These are phyloP conservation scores for Empidonax traillii DNA, from an alignment of 2,113 vertebrate genomes.

Conservation along the genomic window DNA sequence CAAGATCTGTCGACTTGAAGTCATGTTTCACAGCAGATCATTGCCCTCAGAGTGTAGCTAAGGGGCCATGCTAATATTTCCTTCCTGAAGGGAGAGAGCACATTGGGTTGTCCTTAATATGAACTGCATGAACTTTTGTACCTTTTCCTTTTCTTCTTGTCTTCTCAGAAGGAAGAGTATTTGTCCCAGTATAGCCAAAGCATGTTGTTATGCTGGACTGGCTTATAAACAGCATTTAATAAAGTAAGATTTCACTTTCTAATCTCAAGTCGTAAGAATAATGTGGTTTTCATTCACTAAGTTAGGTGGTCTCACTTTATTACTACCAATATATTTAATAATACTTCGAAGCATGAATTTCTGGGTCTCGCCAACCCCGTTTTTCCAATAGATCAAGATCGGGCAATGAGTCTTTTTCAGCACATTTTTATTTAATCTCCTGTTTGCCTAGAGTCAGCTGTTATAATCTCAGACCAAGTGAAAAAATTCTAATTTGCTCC, in stretches of 20 bases:
- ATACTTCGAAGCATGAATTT: not conserved
- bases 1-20: not conserved
- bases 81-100: constrained; percentile 20
- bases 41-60: not conserved
- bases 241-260: constrained; percentile 1
- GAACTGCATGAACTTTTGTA: constrained; percentile 58
- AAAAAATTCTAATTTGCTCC: not conserved
- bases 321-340: not conserved
- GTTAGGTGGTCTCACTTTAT: not conserved
- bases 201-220: not conserved
- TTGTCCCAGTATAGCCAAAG: constrained; percentile 30
- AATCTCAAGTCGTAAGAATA: not conserved
- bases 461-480: not conserved
- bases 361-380: not conserved
- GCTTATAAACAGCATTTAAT: not conserved
- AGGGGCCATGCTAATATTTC: constrained; percentile 33
- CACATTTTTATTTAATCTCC: not conserved
- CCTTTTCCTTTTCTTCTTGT: constrained; percentile 42
- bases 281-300: not conserved
- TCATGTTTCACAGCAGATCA: not conserved
- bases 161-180: constrained; percentile 14
- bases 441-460: not conserved
- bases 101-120: constrained; percentile 29
- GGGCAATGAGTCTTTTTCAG: not conserved
- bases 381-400: not conserved